Conservation (phyloP, 2,797 vertebrate species). For the Ctenosaura bakeri region DNA sequence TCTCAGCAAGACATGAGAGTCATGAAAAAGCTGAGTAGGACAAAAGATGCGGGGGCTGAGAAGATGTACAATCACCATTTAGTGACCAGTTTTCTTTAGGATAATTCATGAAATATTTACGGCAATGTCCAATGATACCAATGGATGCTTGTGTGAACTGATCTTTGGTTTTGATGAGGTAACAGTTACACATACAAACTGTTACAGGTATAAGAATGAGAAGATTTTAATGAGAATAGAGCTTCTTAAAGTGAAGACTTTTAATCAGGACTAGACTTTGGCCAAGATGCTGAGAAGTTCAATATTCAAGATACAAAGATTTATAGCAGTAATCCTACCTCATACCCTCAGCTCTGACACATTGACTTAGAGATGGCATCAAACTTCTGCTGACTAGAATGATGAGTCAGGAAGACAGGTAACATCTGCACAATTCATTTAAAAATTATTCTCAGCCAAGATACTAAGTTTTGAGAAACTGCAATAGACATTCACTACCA, state of each 20-base stretch:
- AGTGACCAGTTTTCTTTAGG: background rate
- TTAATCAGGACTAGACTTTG: constrained; percentile 28
- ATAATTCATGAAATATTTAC: background rate
- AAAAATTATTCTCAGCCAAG: constrained; percentile 3
- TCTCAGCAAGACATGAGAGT: background rate
- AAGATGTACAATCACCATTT: background rate
- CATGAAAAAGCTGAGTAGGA: background rate
- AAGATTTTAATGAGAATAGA: constrained; percentile 19
- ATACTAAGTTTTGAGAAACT: constrained; percentile 23
- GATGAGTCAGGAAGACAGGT: constrained; percentile 41
- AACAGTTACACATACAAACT: background rate
- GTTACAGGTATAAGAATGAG: background rate
- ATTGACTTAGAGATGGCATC: constrained; percentile 24
- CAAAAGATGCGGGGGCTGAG: no score
- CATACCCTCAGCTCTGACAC: constrained; percentile 23
- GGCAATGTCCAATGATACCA: background rate
- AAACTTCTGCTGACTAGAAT: constrained; percentile 41
- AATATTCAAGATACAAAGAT: constrained; percentile 27
- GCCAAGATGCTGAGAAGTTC: constrained; percentile 39
- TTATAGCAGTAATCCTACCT: constrained; percentile 20
- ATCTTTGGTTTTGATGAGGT: background rate
- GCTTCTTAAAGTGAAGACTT: background rate
- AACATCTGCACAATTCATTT: constrained; percentile 23
- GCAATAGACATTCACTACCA: background rate
- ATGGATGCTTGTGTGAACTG: background rate